These are phyloP conservation scores for Dasysyrphus albostriatus DNA, from an alignment of 2,888 invertebrate species.

Conservation along the genomic window DNA sequence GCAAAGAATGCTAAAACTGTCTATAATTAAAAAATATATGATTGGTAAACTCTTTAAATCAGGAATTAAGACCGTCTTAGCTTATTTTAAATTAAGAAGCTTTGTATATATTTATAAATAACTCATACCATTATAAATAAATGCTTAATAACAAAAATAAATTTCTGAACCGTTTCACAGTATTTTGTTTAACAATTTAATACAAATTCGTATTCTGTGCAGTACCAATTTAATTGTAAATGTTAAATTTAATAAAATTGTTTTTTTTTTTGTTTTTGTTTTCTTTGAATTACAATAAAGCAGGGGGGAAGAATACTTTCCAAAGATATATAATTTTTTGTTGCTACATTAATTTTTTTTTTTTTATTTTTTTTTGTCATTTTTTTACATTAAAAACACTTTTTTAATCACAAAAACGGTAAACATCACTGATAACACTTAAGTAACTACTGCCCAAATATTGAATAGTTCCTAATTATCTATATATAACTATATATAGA, in stretches of 20 bases:
- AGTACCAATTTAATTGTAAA: slow-evolving; percentile 61
- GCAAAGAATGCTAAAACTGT: neutral
- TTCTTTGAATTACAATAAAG: slow-evolving; percentile 56
- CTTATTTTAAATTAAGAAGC: neutral
- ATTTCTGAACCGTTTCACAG: slow-evolving; percentile 67
- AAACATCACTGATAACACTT: slow-evolving; percentile 76
- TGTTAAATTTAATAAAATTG: slow-evolving; percentile 40
- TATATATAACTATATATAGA: slow-evolving; percentile 19
- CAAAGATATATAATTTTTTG: slow-evolving; percentile 52
- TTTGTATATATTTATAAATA: neutral
- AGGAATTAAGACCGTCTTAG: neutral
- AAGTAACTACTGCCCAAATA: slow-evolving; percentile 76
- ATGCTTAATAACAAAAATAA: slow-evolving; percentile 7
- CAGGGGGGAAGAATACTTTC: slow-evolving; percentile 63
- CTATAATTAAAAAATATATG: neutral
- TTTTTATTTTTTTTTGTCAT: slow-evolving; percentile 32
- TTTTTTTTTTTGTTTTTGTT: slow-evolving; percentile 42
- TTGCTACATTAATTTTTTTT: slow-evolving; percentile 60
- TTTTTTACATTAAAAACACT: slow-evolving; percentile 65
- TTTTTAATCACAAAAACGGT: slow-evolving; percentile 74
- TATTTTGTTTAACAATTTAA: slow-evolving; percentile 52
- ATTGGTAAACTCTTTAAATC: neutral
- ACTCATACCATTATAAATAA: slow-evolving; percentile 33
- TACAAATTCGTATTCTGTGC: slow-evolving; percentile 58
- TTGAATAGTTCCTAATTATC: slow-evolving; percentile 62